A percentile compares a stretch with the other conserved stretches of the same genome.
Conservation (phyloP, 2,797 vertebrate genomes). For the Enteromius trimaculatus region DNA sequence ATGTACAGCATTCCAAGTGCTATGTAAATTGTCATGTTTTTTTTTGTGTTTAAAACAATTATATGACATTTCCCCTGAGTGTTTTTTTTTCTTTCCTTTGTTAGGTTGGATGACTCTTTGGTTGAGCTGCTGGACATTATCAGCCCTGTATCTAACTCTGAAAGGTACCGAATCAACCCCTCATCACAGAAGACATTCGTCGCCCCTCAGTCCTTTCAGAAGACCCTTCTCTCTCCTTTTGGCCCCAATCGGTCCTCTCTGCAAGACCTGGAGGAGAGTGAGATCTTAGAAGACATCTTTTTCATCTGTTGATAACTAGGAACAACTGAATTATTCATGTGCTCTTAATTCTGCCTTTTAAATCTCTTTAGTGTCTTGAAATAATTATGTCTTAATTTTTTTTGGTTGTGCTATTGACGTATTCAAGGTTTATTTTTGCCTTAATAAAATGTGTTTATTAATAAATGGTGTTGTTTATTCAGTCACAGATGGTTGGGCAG, state of each 20-base stretch:
- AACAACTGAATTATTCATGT: slow-evolving; percentile 34
- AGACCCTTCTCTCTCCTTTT: slow-evolving; percentile 48
- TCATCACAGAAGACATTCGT: slow-evolving; percentile 51
- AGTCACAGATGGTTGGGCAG: slow-evolving; percentile 23
- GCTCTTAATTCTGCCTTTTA: slow-evolving; percentile 43
- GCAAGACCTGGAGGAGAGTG: slow-evolving; percentile 88
- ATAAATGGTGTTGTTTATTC: slow-evolving; percentile 31
- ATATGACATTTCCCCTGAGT: not conserved
- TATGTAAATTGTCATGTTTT: not conserved
- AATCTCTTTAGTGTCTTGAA: slow-evolving; percentile 32
- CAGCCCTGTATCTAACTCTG: slow-evolving; percentile 72
- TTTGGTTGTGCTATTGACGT: slow-evolving; percentile 21
- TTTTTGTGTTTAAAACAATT: not conserved
- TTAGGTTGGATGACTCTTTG: slow-evolving; percentile 84
- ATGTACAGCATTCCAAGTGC: not conserved
- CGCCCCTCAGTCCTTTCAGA: not conserved
- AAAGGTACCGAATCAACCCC: slow-evolving; percentile 51
- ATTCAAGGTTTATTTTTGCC: slow-evolving; percentile 8
- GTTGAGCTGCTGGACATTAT: slow-evolving; percentile 85
- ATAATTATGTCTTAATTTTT: slow-evolving; percentile 56
- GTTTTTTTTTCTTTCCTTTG: slow-evolving; percentile 17
- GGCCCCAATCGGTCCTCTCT: slow-evolving; percentile 59
- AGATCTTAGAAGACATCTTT: slow-evolving; percentile 93
- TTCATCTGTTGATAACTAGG: slow-evolving; percentile 90
- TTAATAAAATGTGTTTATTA: slow-evolving; percentile 73